phyloP scores from a whole-genome alignment of 1,140 invertebrate genomes.

The Hormaphis cornu region DNA sequence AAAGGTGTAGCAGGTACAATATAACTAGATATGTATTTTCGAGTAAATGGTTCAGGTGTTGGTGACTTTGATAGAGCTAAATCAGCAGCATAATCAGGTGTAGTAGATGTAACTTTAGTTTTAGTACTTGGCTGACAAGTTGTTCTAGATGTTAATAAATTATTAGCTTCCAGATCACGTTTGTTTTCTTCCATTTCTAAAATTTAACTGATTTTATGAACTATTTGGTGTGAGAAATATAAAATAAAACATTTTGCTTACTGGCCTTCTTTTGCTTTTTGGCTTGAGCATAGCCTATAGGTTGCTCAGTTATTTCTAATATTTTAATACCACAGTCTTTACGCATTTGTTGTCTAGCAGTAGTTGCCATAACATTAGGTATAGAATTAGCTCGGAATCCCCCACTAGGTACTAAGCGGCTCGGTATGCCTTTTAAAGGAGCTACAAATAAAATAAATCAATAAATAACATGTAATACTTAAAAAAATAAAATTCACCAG shows the following conservation, averaged over 20 bases:
- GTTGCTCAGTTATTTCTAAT: conserved; percentile 86
- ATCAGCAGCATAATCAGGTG: conserved; percentile 71
- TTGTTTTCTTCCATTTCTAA: conserved; percentile 68
- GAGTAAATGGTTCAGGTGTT: conserved; percentile 38
- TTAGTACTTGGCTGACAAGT: conserved; percentile 41
- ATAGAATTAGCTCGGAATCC: conserved; percentile 54
- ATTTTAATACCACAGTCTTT: conserved; percentile 88
- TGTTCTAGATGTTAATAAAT: conserved; percentile 42
- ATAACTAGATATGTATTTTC: conserved; percentile 18
- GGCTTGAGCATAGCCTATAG: conserved; percentile 54
- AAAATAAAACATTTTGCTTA: conserved; percentile 38
- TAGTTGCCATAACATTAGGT: conserved; percentile 45
- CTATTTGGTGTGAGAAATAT: too few species aligned
- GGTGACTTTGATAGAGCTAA: conserved; percentile 48
- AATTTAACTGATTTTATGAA: too few species aligned
- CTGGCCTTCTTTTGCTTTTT: conserved; percentile 57
- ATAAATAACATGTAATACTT: conserved; percentile 5
- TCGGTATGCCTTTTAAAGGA: conserved; percentile 81
- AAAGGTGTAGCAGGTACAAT: conserved; percentile 9
- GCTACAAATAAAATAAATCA: conserved; percentile 49
- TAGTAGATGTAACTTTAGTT: conserved; percentile 40
- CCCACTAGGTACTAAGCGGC: conserved; percentile 55
- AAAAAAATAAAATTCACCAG: not conserved
- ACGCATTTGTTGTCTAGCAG: conserved; percentile 47
- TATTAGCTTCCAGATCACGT: conserved; percentile 50